A percentile compares a stretch with the other conserved stretches of the same genome.
Conservation (phyloP, 1,140 invertebrate species). For the Apis laboriosa region DNA sequence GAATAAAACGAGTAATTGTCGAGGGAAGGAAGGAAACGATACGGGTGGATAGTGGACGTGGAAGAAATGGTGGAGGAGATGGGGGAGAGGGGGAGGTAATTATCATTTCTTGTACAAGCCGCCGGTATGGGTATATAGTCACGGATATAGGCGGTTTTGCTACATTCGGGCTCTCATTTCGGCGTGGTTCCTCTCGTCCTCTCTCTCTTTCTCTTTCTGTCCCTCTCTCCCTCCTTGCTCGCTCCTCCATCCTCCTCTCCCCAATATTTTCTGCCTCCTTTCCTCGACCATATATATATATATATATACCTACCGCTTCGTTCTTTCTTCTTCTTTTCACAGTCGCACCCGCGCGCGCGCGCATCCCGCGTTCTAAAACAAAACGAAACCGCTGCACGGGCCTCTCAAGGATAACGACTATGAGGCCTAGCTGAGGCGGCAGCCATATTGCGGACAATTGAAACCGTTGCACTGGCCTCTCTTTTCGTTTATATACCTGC, state of each 20-base stretch:
- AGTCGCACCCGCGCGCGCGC: conserved; percentile 54
- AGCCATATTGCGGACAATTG: conserved; percentile 79
- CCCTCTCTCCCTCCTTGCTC: background rate
- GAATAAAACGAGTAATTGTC: conserved; percentile 35
- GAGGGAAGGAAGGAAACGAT: conserved; percentile 27
- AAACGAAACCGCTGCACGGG: conserved; percentile 76
- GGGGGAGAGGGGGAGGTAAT: conserved; percentile 64
- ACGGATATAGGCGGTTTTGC: conserved; percentile 71
- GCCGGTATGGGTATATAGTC: conserved; percentile 63
- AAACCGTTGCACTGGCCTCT: conserved; percentile 73
- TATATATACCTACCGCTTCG: background rate
- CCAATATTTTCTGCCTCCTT: conserved; percentile 14
- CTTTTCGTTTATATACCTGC: conserved; percentile 64
- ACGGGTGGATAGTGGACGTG: background rate
- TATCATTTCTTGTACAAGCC: conserved; percentile 73
- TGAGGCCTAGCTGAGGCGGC: conserved; percentile 68
- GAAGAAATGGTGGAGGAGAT: conserved; percentile 15
- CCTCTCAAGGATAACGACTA: conserved; percentile 81
- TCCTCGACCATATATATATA: no score
- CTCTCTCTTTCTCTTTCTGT: conserved; percentile 19
- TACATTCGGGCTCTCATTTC: conserved; percentile 74
- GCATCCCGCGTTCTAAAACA: conserved; percentile 74
- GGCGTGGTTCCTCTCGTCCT: conserved; percentile 56
- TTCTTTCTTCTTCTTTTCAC: conserved; percentile 35
- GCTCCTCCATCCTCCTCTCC: background rate